phyloP scores from a whole-genome alignment of 2,888 invertebrate species.

The Osmoderma eremita region DNA sequence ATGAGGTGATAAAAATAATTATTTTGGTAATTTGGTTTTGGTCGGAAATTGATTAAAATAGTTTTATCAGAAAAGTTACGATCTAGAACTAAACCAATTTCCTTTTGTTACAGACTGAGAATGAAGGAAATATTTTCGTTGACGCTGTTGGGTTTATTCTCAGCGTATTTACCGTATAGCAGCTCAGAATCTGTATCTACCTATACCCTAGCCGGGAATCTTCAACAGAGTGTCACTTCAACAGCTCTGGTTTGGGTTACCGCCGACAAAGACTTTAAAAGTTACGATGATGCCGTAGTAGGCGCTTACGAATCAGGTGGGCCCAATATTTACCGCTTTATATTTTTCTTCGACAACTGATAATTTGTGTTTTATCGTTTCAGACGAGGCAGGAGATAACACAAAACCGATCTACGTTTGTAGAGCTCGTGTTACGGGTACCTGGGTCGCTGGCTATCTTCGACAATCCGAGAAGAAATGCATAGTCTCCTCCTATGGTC shows the following conservation, averaged over 20 bases:
- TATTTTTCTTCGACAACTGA: background rate
- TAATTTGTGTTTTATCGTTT: slow-evolving; percentile 19
- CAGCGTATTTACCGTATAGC: slow-evolving; percentile 23
- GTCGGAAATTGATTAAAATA: background rate
- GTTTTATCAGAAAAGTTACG: too few species aligned
- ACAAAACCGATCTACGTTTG: slow-evolving; percentile 75
- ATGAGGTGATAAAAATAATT: background rate
- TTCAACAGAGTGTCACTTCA: slow-evolving; percentile 79
- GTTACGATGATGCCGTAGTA: slow-evolving; percentile 73
- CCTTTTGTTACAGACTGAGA: slow-evolving; percentile 45
- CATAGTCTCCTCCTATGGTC: slow-evolving; percentile 71
- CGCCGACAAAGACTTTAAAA: slow-evolving; percentile 60
- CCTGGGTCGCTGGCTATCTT: slow-evolving; percentile 78
- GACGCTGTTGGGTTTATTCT: slow-evolving; percentile 42
- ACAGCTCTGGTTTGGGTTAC: slow-evolving; percentile 82
- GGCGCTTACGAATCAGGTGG: slow-evolving; percentile 65
- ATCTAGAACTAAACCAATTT: slow-evolving; percentile 1
- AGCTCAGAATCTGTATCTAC: slow-evolving; percentile 53
- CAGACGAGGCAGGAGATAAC: slow-evolving; percentile 45
- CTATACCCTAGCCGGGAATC: slow-evolving; percentile 59
- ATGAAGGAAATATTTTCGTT: slow-evolving; percentile 45
- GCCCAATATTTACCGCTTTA: background rate
- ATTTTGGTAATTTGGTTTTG: background rate
- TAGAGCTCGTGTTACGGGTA: slow-evolving; percentile 76
- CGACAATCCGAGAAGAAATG: slow-evolving; percentile 70